Percentiles rank a stretch among this genome's conserved stretches.
Conservation (phyloP, 1,140 invertebrate species). For the Tribolium castaneum region DNA sequence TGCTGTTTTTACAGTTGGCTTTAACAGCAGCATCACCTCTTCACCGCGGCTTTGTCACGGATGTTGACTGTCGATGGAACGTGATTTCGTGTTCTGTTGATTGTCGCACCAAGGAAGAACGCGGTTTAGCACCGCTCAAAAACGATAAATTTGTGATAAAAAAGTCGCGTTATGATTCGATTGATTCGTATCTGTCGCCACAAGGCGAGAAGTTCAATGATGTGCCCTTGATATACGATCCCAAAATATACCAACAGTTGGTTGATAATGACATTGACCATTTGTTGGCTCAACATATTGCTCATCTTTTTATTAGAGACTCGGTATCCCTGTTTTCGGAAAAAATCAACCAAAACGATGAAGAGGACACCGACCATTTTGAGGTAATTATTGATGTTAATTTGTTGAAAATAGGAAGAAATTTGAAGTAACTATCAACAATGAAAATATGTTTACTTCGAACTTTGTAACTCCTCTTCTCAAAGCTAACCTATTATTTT, state of each 20-base stretch:
- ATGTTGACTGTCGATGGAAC: conserved; percentile 97
- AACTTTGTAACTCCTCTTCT: too few relatives aligned
- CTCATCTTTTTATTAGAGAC: conserved; percentile 98
- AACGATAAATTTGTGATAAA: conserved; percentile 87
- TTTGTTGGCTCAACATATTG: conserved; percentile 92
- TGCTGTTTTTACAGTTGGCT: conserved; percentile 76
- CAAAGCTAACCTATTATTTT: too few relatives aligned
- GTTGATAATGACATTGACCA: conserved; percentile 90
- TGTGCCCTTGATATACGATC: conserved; percentile 88
- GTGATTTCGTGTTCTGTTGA: conserved; percentile 96
- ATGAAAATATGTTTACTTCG: too few relatives aligned
- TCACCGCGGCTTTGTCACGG: conserved; percentile 91
- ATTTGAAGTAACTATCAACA: too few relatives aligned
- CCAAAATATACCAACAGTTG: conserved; percentile 84
- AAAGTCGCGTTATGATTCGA: conserved; percentile 98
- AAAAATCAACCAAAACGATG: conserved; percentile 94
- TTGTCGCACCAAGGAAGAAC: conserved; percentile 94
- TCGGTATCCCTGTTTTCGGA: conserved; percentile 96
- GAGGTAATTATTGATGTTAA: too few relatives aligned
- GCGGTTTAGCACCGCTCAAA: conserved; percentile 82
- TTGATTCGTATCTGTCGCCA: conserved; percentile 95
- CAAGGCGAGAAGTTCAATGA: conserved; percentile 93
- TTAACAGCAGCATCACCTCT: conserved; percentile 96
- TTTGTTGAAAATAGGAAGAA: too few relatives aligned
- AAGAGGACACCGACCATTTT: conserved; percentile 97